A percentile compares a stretch with the other conserved stretches of the same genome.
Evolutionary conservation across 2,113 vertebrate genomes (phyloP).

Genomic region (Ammodytes marinus): DNA sequence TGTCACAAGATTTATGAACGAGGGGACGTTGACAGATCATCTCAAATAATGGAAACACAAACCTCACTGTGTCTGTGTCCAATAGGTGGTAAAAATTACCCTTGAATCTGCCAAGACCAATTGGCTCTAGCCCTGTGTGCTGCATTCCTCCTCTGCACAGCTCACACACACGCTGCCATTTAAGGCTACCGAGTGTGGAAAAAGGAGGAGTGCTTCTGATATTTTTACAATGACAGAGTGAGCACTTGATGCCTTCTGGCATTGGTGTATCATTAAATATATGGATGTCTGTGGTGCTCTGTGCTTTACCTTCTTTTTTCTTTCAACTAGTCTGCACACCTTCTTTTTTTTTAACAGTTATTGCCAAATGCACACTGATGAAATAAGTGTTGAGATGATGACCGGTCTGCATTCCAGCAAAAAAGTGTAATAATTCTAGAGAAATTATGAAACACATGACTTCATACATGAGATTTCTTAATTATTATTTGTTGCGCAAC

Average conservation of each 20-base stretch:
- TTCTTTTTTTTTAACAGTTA: not conserved
- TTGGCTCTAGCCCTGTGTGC: constrained; percentile 53
- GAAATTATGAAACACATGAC: constrained; percentile 2
- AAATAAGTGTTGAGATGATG: not conserved
- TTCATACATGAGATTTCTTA: constrained; percentile 3
- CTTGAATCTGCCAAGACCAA: constrained; percentile 78
- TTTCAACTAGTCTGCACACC: not conserved
- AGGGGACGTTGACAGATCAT: constrained; percentile 40
- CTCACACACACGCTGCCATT: constrained; percentile 78
- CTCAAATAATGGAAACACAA: constrained; percentile 77
- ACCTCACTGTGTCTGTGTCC: constrained; percentile 67
- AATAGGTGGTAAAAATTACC: constrained; percentile 77
- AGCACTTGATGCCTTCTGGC: constrained; percentile 43
- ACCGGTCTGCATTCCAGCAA: not conserved
- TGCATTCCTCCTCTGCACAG: constrained; percentile 74
- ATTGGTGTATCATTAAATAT: constrained; percentile 33
- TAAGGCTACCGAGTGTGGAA: constrained; percentile 72
- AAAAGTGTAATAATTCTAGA: not conserved
- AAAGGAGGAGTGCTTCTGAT: constrained; percentile 44
- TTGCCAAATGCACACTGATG: not conserved
- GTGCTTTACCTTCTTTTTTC: not conserved
- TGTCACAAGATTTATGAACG: constrained; percentile 54
- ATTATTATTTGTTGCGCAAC: constrained; percentile 9
- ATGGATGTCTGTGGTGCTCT: not conserved
- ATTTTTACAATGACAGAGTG: constrained; percentile 26